Percentiles rank a stretch among this genome's conserved stretches.
Evolutionary conservation across 2,888 invertebrate genomes (phyloP).

Genomic region (Lepeophtheirus nordmannii): DNA sequence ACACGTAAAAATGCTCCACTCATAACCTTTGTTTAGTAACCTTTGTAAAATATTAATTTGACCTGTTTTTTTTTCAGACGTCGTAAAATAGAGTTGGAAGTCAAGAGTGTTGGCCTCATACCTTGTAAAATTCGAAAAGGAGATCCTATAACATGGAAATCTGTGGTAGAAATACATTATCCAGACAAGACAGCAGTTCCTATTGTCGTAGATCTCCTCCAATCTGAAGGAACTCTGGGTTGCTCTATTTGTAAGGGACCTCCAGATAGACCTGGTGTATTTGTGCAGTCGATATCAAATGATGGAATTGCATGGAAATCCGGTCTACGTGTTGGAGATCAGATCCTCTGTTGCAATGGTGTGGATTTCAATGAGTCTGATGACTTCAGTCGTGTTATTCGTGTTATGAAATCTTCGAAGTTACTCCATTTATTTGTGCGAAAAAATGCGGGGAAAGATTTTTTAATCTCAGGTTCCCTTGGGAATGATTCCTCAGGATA

Average conservation of each 20-base stretch:
- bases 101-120: constrained; percentile 26
- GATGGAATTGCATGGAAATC: constrained; percentile 74
- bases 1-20: too few relatives aligned
- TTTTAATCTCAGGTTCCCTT: constrained; percentile 64
- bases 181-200: not conserved
- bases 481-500: constrained; percentile 73
- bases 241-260: constrained; percentile 44
- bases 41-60: too few relatives aligned
- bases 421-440: constrained; percentile 58
- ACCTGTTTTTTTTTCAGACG: not conserved
- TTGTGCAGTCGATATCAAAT: constrained; percentile 73
- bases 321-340: constrained; percentile 74
- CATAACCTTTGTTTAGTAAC: too few relatives aligned
- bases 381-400: constrained; percentile 45
- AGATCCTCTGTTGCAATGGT: constrained; percentile 76
- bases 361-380: constrained; percentile 56
- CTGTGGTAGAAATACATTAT: constrained; percentile 24
- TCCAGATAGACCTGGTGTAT: constrained; percentile 70
- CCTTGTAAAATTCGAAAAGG: constrained; percentile 28
- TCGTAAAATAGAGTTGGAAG: not conserved
- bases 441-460: constrained; percentile 59
- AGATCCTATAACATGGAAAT: constrained; percentile 27
- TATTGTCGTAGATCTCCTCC: not conserved
- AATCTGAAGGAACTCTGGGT: constrained; percentile 9
- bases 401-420: constrained; percentile 58